Base-by-base conservation (phyloP, 2,888 invertebrate species). In the Drosophila acutilabella region DNA sequence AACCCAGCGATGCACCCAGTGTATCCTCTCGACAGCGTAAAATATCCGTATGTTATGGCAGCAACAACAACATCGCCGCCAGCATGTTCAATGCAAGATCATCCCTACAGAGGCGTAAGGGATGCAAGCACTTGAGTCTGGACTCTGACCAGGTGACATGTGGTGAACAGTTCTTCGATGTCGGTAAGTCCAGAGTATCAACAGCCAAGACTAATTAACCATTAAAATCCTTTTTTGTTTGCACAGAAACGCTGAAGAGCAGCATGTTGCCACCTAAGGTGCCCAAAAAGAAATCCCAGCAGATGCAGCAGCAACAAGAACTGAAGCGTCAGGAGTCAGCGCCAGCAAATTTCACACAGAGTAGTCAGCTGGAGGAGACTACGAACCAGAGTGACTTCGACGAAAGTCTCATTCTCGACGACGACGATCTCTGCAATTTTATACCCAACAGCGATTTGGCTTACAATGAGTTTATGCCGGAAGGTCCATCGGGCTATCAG, bases 351-450 rank as follows among this genome's bases (percentile, higher is more conserved):
- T 71, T 50, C 16, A 14, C 92, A 11, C 44, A 66, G 10, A 54
- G 23, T 16, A 36, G 44, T 11, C 53, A 52, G 1, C 11, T 51
- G 11, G 82, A 76, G 52, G 81, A 80, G 7, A 50, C 58, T 1
- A 59, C 77, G 2, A 30, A 30, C 30, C 87, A 81, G 13, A 80
- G 83, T 30, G 89, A 91, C 30, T 91, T 88, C 36, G 89, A 91
- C 26, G 94, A 94, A 60, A 94, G 93, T 65, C 92, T 93, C 0
- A 93, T 94, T 75, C 91, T 93, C 0, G 91, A 94, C 70, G 94
- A 94, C 75, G 94, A 94, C 64, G 94, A 92, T 66, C 81, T 92
- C 91, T 79, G 94, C 92, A 90, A 94, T 92, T 92, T 93, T 91
- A 84, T 94, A 92, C 78, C 94, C 91, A 62, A 93, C 92, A 50